Conservation (phyloP, 2,797 vertebrate genomes). For the Sus cebifrons region DNA sequence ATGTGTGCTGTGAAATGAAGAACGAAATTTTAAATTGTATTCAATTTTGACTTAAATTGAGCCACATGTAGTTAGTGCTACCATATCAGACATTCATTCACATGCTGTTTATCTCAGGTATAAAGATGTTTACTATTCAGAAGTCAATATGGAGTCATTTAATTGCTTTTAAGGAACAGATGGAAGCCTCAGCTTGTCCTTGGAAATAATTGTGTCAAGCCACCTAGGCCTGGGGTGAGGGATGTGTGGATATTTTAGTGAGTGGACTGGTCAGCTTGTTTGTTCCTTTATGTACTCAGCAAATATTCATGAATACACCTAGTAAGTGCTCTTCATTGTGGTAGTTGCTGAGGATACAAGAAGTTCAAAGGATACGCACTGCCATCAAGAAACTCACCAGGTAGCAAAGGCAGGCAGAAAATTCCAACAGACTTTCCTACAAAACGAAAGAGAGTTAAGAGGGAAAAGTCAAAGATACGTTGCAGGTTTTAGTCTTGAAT, state of each 20-base stretch:
- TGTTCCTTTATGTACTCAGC: slow-evolving; percentile 31
- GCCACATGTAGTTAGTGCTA: not conserved
- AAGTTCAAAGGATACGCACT: not conserved
- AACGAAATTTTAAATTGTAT: not conserved
- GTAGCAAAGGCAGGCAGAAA: not conserved
- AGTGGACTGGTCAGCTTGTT: not conserved
- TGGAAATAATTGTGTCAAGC: slow-evolving; percentile 19
- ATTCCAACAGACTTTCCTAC: not conserved
- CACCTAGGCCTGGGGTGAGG: not conserved
- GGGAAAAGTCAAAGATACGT: not conserved
- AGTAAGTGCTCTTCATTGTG: not conserved
- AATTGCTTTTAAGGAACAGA: slow-evolving; percentile 42
- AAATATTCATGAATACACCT: not conserved
- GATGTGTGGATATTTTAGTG: not conserved
- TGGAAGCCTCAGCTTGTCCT: not conserved
- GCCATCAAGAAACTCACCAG: not conserved
- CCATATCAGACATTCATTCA: not conserved
- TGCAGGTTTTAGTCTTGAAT: not conserved
- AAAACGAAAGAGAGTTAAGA: not conserved
- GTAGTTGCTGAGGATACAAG: not conserved
- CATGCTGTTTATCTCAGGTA: not conserved
- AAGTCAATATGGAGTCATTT: not conserved
- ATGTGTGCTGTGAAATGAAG: not conserved
- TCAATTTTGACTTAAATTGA: slow-evolving; percentile 43
- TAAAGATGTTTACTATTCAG: not conserved